Conservation (phyloP, 2,113 vertebrate genomes). For the Neopipo cinnamomea region DNA sequence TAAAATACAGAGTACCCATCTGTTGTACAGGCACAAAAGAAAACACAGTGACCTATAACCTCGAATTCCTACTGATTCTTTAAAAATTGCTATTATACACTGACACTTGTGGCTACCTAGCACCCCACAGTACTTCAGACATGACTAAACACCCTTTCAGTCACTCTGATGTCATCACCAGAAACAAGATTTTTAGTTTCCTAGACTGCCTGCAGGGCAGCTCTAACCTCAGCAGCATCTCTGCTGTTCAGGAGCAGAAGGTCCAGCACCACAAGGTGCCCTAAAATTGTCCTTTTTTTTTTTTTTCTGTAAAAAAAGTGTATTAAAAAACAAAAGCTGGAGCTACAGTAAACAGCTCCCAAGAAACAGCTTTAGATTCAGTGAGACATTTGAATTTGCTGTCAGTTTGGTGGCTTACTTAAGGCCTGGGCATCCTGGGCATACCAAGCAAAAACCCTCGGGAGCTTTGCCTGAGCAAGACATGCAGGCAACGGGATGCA, state of each 20-base stretch:
- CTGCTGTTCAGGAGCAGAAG: not conserved
- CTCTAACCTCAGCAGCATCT: not conserved
- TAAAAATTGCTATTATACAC: not conserved
- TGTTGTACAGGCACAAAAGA: not conserved
- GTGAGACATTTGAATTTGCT: not conserved
- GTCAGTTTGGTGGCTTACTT: conserved; percentile 6
- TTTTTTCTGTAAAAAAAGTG: not conserved
- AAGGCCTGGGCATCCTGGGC: not conserved
- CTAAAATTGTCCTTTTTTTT: not conserved
- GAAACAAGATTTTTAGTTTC: not conserved
- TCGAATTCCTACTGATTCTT: not conserved
- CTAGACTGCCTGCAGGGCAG: not conserved
- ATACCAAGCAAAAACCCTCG: not conserved
- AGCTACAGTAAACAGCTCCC: not conserved
- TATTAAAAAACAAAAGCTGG: not conserved
- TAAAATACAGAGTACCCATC: not conserved
- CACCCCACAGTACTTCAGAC: not conserved
- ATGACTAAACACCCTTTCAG: not conserved
- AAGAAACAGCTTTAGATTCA: not conserved
- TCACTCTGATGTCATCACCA: not conserved
- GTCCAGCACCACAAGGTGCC: rapidly evolving
- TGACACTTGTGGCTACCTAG: not conserved
- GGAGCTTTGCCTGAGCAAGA: not conserved
- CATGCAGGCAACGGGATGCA: rapidly evolving
- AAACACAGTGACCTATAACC: not conserved